Percentiles rank a stretch among this genome's conserved stretches.
phyloP scores from a whole-genome alignment of 2,113 vertebrate species.

The Gadus macrocephalus region DNA sequence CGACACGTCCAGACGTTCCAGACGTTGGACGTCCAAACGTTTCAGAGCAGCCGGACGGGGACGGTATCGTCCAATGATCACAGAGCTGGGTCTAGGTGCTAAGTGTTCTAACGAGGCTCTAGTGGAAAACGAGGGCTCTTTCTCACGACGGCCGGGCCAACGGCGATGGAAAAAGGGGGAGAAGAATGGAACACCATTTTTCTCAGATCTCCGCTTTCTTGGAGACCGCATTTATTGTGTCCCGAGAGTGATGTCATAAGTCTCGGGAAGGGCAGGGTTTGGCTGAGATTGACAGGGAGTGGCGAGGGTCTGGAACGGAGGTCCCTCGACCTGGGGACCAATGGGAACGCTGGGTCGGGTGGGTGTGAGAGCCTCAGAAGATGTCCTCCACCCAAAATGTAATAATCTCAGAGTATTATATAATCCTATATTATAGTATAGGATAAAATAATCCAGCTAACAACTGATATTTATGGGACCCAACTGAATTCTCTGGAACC shows the following conservation, averaged over 20 bases:
- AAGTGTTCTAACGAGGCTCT: too few species aligned
- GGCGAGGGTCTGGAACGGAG: not conserved
- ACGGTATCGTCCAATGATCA: too few species aligned
- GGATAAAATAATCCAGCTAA: constrained; percentile 36
- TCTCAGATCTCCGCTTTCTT: not conserved
- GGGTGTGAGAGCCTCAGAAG: not conserved
- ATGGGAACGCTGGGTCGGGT: not conserved
- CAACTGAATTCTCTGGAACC: too few species aligned
- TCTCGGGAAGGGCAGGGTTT: not conserved
- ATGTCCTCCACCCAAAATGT: constrained; percentile 13
- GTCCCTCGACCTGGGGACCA: not conserved
- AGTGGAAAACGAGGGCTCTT: not conserved
- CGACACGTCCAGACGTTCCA: too few species aligned
- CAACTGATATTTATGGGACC: not conserved
- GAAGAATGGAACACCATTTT: not conserved
- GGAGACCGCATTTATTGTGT: too few species aligned
- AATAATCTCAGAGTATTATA: too few species aligned
- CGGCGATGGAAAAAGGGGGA: not conserved
- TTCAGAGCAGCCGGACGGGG: too few species aligned
- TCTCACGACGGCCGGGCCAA: not conserved
- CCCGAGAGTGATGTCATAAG: not conserved
- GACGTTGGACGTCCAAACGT: too few species aligned
- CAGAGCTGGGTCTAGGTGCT: too few species aligned
- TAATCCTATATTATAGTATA: constrained; percentile 38
- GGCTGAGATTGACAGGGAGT: not conserved